phyloP scores from a whole-genome alignment of 2,797 vertebrate species.

The Cacajao melanocephalus region DNA sequence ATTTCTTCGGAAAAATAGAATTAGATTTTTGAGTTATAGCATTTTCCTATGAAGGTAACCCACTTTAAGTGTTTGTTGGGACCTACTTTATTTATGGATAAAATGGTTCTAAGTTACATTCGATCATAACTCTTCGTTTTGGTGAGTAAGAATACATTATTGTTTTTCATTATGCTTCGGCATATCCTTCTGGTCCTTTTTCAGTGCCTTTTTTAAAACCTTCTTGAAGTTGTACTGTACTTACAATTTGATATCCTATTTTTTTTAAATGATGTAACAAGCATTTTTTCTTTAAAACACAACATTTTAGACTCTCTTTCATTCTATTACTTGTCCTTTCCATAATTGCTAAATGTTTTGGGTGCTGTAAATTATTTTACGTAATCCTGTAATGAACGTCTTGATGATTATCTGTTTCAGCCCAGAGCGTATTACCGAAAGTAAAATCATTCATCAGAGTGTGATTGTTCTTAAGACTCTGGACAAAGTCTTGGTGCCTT shows the following conservation, averaged over 20 bases:
- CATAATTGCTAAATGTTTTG: neutral
- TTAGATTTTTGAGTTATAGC: neutral
- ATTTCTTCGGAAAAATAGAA: slow-evolving; percentile 17
- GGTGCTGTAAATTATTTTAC: neutral
- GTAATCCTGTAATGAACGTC: neutral
- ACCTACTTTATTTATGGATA: slow-evolving; percentile 16
- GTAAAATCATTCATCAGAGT: neutral
- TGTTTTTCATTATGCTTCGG: neutral
- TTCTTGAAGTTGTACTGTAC: neutral
- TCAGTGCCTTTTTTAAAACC: neutral
- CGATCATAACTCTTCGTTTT: slow-evolving; percentile 26
- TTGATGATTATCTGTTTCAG: neutral
- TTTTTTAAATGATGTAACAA: neutral
- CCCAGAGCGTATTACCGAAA: neutral
- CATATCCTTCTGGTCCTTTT: neutral
- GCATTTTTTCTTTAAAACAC: neutral
- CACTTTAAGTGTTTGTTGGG: neutral
- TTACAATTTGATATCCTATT: neutral
- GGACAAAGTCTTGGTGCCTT: neutral
- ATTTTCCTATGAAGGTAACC: slow-evolving; percentile 35
- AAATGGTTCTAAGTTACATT: neutral
- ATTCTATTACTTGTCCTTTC: neutral
- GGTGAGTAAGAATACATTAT: neutral
- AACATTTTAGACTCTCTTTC: neutral
- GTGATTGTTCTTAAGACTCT: neutral